Evolutionary conservation across 1,140 invertebrate genomes (phyloP).

Genomic region (Tetramorium alpestre): DNA sequence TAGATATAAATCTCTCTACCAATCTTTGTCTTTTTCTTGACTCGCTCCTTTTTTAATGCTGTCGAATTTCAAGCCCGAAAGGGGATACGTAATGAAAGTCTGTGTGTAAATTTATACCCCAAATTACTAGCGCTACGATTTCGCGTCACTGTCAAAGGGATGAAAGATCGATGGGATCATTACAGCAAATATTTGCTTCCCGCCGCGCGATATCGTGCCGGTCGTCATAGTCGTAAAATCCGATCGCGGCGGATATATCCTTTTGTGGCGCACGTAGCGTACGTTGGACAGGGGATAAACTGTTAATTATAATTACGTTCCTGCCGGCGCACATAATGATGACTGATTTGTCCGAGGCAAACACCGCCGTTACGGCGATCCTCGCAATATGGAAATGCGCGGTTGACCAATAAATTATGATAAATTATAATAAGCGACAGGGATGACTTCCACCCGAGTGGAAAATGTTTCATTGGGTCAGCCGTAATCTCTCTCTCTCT

Average conservation of each 20-base stretch:
- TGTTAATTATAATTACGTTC: constrained; percentile 77
- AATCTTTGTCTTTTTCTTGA: neutral
- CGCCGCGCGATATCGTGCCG: constrained; percentile 15
- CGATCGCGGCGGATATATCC: constrained; percentile 52
- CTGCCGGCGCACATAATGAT: constrained; percentile 73
- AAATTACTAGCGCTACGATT: constrained; percentile 40
- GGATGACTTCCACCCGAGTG: constrained; percentile 48
- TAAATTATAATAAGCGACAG: constrained; percentile 65
- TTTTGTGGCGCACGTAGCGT: constrained; percentile 41
- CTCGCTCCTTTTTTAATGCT: neutral
- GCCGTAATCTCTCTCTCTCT: neutral
- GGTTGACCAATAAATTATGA: constrained; percentile 78
- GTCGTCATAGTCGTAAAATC: constrained; percentile 42
- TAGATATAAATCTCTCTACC: neutral
- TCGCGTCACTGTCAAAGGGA: constrained; percentile 40
- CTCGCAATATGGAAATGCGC: constrained; percentile 72
- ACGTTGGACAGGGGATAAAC: constrained; percentile 64
- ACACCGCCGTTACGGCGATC: constrained; percentile 33
- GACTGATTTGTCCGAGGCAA: constrained; percentile 73
- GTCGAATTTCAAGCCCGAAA: neutral
- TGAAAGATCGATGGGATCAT: constrained; percentile 49
- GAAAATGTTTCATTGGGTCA: constrained; percentile 54
- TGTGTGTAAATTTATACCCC: constrained; percentile 31
- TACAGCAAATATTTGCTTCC: constrained; percentile 50
- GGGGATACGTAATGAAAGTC: neutral